Conservation (phyloP, 2,888 invertebrate species). For the Leptinotarsa tumamoca region DNA sequence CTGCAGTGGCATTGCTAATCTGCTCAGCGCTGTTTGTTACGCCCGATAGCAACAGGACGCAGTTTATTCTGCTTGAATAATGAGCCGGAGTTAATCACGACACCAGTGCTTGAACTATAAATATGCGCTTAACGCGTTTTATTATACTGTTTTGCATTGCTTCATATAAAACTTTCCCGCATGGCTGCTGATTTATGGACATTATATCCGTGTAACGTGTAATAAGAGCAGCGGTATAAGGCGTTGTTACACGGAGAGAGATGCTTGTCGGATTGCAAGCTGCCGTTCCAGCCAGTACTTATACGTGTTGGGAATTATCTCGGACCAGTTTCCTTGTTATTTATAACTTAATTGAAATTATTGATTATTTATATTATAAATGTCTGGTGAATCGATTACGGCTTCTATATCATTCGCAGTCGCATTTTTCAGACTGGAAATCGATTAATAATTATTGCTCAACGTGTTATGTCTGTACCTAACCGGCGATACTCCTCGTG, state of each 20-base stretch:
- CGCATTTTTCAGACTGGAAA: constrained; percentile 9
- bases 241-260: constrained; percentile 59
- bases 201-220: constrained; percentile 63
- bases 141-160: constrained; percentile 64
- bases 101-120: constrained; percentile 64
- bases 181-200: constrained; percentile 63
- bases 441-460: constrained; percentile 15
- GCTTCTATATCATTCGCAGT: constrained; percentile 24
- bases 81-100: constrained; percentile 64
- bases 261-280: constrained; percentile 58
- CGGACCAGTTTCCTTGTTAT: constrained; percentile 56
- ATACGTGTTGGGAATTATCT: constrained; percentile 57
- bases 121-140: constrained; percentile 65
- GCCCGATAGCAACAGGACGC: constrained; percentile 59
- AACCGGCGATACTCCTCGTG: background rate
- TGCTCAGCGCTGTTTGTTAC: constrained; percentile 55
- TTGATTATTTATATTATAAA: constrained; percentile 53
- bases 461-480: constrained; percentile 1
- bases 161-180: constrained; percentile 64
- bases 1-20: constrained; percentile 50
- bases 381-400: constrained; percentile 45
- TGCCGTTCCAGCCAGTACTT: constrained; percentile 44
- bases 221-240: constrained; percentile 62
- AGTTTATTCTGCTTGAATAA: constrained; percentile 63
- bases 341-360: constrained; percentile 62